Evolutionary conservation across 2,797 vertebrate genomes (phyloP).

Genomic region (Petrocephalus sullivani): DNA sequence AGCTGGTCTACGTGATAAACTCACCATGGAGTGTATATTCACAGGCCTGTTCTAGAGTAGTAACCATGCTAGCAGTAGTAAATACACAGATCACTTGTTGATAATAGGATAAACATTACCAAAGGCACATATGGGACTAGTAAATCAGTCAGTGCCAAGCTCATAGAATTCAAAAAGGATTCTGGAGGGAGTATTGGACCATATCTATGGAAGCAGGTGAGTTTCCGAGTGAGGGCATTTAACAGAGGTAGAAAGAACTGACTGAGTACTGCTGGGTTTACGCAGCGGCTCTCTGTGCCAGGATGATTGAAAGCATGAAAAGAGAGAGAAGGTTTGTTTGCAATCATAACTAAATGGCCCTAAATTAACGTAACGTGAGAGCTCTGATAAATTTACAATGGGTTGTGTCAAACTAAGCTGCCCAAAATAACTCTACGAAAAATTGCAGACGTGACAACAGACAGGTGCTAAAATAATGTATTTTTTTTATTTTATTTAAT

Average conservation of each 20-base stretch:
- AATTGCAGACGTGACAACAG: neutral
- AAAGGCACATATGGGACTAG: no score
- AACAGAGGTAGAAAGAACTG: neutral
- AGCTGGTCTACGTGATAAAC: neutral
- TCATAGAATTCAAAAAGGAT: neutral
- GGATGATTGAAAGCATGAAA: neutral
- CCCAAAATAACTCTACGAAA: neutral
- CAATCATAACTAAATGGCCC: neutral
- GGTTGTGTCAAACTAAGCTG: neutral
- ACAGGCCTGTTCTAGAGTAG: neutral
- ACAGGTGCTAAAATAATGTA: slow-evolving; percentile 8
- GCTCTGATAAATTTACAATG: neutral
- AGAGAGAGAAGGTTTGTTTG: neutral
- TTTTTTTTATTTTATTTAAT: neutral
- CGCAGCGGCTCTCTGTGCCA: neutral
- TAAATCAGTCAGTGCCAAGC: neutral
- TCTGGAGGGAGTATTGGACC: neutral
- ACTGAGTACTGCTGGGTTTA: neutral
- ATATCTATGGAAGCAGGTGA: neutral
- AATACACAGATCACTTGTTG: neutral
- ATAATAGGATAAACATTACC: neutral
- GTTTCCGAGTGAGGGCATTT: neutral
- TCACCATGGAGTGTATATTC: neutral
- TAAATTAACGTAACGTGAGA: neutral
- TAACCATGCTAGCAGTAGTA: neutral